Conservation (phyloP, 2,113 vertebrate species). For the Oryzias javanicus region DNA sequence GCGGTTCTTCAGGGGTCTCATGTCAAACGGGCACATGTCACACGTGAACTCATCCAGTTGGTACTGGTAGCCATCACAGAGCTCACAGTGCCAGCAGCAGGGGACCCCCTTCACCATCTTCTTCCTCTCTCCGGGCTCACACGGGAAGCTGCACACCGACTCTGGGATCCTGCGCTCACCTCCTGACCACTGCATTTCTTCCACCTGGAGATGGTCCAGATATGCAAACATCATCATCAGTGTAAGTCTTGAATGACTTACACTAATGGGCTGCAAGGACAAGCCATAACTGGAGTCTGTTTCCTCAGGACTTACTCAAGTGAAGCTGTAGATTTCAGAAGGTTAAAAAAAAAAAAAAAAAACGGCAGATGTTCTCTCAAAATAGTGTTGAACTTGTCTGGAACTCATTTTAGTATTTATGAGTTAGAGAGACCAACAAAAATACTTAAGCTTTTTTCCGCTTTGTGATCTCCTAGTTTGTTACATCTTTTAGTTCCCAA, state of each 20-base stretch:
- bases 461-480: no score
- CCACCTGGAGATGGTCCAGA: constrained; percentile 63
- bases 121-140: constrained; percentile 78
- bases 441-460: no score
- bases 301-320: no score
- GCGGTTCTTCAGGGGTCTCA: constrained; percentile 77
- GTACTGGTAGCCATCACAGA: constrained; percentile 83
- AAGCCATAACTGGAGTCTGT: no score
- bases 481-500: no score
- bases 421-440: no score
- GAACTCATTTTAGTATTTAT: no score
- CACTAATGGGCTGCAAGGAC: no score
- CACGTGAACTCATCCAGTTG: constrained; percentile 80
- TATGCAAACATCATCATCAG: constrained; percentile 10
- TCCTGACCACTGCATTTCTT: constrained; percentile 85
- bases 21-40: constrained; percentile 79
- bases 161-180: constrained; percentile 73
- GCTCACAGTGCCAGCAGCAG: constrained; percentile 86
- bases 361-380: no score
- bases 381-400: no score
- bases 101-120: constrained; percentile 85
- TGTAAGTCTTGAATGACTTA: not conserved
- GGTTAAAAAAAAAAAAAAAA: no score
- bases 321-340: no score
- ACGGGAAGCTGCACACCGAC: constrained; percentile 87